phyloP scores from a whole-genome alignment of 2,113 vertebrate genomes.

The Potamarius usumacintae region DNA sequence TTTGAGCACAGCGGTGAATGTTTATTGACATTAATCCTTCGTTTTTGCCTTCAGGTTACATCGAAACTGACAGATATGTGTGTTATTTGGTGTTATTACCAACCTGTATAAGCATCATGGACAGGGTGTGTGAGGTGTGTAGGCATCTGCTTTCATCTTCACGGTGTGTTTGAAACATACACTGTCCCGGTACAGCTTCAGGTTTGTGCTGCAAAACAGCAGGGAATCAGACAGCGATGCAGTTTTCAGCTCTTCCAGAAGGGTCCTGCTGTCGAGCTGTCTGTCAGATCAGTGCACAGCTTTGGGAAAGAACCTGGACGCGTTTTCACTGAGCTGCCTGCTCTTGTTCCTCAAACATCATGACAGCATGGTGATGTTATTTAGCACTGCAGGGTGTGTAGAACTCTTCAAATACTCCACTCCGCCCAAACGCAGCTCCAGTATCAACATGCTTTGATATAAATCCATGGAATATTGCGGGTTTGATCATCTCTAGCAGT shows the following conservation, averaged over 20 bases:
- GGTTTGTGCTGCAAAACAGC: conserved; percentile 29
- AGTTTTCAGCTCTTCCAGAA: conserved; percentile 46
- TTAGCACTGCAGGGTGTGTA: conserved; percentile 32
- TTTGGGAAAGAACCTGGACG: conserved; percentile 35
- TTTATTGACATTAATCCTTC: neutral
- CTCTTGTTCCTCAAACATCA: conserved; percentile 49
- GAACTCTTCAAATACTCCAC: conserved; percentile 25
- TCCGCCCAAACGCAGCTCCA: neutral
- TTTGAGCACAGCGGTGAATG: neutral
- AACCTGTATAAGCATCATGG: neutral
- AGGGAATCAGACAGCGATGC: conserved; percentile 5
- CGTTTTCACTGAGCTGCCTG: conserved; percentile 31
- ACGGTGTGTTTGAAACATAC: conserved; percentile 7
- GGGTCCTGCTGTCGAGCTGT: conserved; percentile 7
- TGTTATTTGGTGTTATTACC: neutral
- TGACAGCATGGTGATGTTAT: conserved; percentile 47
- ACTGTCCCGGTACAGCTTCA: conserved; percentile 15
- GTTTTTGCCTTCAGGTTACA: neutral
- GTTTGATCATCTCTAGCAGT: neutral
- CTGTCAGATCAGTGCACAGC: conserved; percentile 6
- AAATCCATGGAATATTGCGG: neutral
- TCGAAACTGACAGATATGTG: neutral
- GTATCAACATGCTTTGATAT: neutral
- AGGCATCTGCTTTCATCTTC: neutral
- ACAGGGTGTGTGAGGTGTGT: neutral